phyloP scores from a whole-genome alignment of 2,797 vertebrate genomes.

The Pempheris klunzingeri region DNA sequence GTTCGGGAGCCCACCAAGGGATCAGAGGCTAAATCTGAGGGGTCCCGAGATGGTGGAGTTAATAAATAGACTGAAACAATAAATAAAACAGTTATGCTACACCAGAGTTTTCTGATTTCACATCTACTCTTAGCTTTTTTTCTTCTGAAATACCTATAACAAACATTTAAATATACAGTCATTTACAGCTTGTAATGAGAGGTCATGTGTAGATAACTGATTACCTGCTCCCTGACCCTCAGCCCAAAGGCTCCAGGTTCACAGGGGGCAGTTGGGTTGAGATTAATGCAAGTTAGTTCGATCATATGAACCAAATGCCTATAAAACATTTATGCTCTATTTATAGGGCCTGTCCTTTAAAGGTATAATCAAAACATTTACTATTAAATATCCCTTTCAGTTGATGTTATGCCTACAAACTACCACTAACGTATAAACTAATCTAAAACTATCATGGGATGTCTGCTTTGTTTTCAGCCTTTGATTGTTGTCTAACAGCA shows the following conservation, averaged over 20 bases:
- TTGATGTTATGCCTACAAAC: neutral
- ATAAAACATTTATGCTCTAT: no score
- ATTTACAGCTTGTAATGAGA: neutral
- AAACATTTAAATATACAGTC: neutral
- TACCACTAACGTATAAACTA: neutral
- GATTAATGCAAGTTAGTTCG: neutral
- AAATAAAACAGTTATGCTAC: no score
- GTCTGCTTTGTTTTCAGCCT: neutral
- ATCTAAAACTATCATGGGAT: no score
- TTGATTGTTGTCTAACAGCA: neutral
- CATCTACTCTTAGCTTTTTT: no score
- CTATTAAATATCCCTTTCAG: no score
- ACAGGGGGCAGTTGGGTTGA: neutral
- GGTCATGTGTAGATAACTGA: no score
- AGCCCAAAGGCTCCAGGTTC: neutral
- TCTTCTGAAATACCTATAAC: neutral
- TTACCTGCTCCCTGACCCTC: neutral
- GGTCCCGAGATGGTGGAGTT: neutral
- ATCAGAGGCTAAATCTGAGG: no score
- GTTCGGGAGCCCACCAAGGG: neutral
- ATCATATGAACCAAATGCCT: neutral
- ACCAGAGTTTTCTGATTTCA: no score
- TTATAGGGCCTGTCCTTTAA: neutral
- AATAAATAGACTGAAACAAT: no score
- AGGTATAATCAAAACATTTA: rapidly evolving